Evolutionary conservation across 2,113 vertebrate genomes (phyloP).

Genomic region (Ochotona princeps): DNA sequence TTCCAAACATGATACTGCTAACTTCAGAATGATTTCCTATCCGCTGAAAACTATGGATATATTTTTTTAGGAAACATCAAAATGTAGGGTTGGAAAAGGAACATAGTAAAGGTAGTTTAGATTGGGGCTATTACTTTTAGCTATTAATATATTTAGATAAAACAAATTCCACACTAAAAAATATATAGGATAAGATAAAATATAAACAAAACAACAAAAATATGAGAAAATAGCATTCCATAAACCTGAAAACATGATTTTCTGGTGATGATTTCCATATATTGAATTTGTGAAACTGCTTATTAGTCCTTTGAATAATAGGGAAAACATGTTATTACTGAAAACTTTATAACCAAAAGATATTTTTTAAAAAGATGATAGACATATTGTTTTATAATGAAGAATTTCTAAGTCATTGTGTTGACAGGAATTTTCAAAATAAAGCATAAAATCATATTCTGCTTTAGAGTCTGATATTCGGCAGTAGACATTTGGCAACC

Average conservation of each 20-base stretch:
- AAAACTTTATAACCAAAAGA: slow-evolving; percentile 28
- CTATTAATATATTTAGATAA: neutral
- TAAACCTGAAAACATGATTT: slow-evolving; percentile 37
- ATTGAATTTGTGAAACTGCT: slow-evolving; percentile 38
- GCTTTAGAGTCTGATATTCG: slow-evolving; percentile 29
- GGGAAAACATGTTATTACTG: neutral
- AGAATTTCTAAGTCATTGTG: slow-evolving; percentile 51
- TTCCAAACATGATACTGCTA: neutral
- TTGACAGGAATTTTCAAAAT: slow-evolving; percentile 57
- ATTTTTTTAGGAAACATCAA: slow-evolving; percentile 33
- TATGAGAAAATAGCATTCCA: neutral
- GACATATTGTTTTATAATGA: neutral
- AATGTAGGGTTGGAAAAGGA: slow-evolving; percentile 19
- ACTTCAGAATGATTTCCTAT: slow-evolving; percentile 1
- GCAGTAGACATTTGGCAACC: no score
- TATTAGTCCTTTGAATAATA: neutral
- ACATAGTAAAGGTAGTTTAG: neutral
- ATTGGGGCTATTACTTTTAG: neutral
- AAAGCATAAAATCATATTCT: slow-evolving; percentile 35
- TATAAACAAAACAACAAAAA: no score
- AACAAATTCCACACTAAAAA: neutral
- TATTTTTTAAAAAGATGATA: slow-evolving; percentile 56
- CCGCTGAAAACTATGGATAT: neutral
- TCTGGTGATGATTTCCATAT: slow-evolving; percentile 21
- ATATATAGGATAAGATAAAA: no score